Conservation (phyloP, 2,113 vertebrate species). For the Monarcha castaneiventris region DNA sequence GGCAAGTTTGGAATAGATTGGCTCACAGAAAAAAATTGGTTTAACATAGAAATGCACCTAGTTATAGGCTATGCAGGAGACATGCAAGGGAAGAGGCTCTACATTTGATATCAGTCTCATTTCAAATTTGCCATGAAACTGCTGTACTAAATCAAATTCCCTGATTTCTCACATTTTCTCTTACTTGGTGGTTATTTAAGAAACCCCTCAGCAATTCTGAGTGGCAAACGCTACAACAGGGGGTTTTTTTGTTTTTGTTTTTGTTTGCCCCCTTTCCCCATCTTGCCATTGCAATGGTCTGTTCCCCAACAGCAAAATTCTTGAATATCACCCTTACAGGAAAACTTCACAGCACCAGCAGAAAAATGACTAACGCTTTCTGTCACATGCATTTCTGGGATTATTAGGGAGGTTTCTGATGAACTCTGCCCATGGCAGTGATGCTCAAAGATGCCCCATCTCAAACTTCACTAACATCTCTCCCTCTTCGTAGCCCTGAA, state of each 20-base stretch:
- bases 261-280: background rate
- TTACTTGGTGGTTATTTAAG: background rate
- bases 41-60: background rate
- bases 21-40: background rate
- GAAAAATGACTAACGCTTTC: background rate
- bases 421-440: background rate
- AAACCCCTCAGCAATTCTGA: background rate
- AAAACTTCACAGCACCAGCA: background rate
- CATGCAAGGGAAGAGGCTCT: background rate
- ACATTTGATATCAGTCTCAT: background rate
- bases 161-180: background rate
- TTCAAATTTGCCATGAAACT: background rate
- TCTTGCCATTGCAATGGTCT: background rate
- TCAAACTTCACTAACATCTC: background rate
- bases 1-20: background rate
- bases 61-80: background rate
- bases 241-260: background rate
- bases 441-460: background rate
- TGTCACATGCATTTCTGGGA: background rate
- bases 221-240: background rate
- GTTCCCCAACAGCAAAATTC: background rate
- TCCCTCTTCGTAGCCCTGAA: background rate
- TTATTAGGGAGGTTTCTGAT: background rate
- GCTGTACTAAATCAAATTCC: background rate
- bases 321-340: background rate